phyloP scores from a whole-genome alignment of 2,888 invertebrate genomes.

The Euproctis similis region DNA sequence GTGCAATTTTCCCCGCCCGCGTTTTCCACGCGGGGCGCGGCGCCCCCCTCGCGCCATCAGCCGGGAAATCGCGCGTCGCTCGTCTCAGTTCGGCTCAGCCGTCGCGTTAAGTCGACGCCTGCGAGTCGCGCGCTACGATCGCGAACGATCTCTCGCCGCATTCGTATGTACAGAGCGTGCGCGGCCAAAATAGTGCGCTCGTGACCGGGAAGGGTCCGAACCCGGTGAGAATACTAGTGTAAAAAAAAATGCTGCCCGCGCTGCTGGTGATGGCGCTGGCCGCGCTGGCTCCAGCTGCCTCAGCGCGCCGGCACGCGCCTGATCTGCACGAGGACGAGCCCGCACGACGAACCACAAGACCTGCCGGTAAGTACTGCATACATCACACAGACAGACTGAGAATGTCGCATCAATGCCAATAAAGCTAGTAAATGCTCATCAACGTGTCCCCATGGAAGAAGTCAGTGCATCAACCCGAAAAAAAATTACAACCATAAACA shows the following conservation, averaged over 20 bases:
- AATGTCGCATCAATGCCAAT: conserved; percentile 43
- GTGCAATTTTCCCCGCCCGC: conserved; percentile 68
- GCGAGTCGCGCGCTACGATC: conserved; percentile 45
- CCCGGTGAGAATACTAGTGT: conserved; percentile 43
- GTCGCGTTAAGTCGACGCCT: conserved; percentile 64
- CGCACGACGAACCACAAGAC: conserved; percentile 77
- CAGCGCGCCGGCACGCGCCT: conserved; percentile 77
- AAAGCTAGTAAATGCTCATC: conserved; percentile 38
- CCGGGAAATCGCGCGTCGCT: conserved; percentile 66
- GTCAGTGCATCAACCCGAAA: no score
- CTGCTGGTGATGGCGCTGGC: conserved; percentile 61
- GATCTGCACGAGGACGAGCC: conserved; percentile 80
- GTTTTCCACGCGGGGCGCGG: conserved; percentile 69
- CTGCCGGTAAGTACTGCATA: conserved; percentile 79
- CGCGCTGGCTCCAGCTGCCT: conserved; percentile 46
- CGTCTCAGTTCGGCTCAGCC: conserved; percentile 68
- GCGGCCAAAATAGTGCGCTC: conserved; percentile 70
- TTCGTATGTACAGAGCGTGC: conserved; percentile 42
- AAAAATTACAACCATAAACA: conserved; percentile 31
- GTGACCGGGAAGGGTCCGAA: conserved; percentile 52
- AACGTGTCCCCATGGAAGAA: conserved; percentile 8
- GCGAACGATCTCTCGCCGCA: conserved; percentile 47
- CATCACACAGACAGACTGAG: conserved; percentile 43
- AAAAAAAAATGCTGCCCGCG: conserved; percentile 58
- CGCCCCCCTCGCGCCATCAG: conserved; percentile 60